These are phyloP conservation scores for Platysternon megacephalum DNA, from an alignment of 2,113 vertebrate species.

Conservation along the genomic window DNA sequence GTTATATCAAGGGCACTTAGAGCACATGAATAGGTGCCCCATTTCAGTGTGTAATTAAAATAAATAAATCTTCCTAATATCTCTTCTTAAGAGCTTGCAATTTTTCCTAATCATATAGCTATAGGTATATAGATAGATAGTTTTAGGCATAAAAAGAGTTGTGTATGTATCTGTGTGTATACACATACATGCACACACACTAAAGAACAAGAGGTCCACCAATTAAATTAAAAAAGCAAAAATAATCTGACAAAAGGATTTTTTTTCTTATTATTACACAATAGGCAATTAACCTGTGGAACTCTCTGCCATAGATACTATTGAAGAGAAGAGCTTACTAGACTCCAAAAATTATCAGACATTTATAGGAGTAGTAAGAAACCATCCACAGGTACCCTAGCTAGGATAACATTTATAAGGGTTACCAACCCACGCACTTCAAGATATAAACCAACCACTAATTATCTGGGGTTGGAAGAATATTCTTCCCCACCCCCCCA, in stretches of 20 bases:
- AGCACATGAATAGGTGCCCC: neutral
- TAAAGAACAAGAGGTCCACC: neutral
- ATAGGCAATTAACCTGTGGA: neutral
- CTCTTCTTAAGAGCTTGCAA: neutral
- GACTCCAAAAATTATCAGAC: slow-evolving; percentile 36
- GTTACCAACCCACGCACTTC: slow-evolving; percentile 36
- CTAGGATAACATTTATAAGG: slow-evolving; percentile 30
- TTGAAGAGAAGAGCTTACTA: slow-evolving; percentile 20
- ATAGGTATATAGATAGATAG: neutral
- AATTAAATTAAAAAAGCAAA: neutral
- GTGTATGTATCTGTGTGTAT: neutral
- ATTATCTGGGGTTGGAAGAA: slow-evolving; percentile 37
- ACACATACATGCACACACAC: neutral
- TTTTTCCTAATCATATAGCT: neutral
- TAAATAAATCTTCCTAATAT: neutral
- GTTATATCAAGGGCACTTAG: neutral
- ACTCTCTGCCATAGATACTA: neutral
- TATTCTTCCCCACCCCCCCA: neutral
- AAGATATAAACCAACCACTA: slow-evolving; percentile 59
- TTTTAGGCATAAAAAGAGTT: neutral
- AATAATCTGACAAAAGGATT: neutral
- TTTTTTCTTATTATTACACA: neutral
- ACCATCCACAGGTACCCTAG: neutral
- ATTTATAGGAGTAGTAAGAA: slow-evolving; percentile 44
- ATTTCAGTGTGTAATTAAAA: slow-evolving; percentile 13